Base-by-base conservation (phyloP, 2,888 invertebrate species). In the Leptarthrus brevirostris region DNA sequence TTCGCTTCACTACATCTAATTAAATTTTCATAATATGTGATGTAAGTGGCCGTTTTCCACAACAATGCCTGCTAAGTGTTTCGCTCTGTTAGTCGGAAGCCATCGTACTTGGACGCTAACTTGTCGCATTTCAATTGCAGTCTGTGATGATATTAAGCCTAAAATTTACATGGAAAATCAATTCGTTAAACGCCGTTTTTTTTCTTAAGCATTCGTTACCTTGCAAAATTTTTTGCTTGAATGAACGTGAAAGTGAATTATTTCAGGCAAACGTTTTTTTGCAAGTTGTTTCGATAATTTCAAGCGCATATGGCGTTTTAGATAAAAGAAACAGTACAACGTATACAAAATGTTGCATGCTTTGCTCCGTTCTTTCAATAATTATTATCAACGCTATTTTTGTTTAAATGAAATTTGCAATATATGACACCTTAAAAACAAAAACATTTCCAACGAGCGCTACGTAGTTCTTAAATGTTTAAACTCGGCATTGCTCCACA, bases 211-310 rank as follows among this genome's bases (percentile, higher is more conserved):
- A 6, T 5, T 53, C 10, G 1, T 53, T 16, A 47, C 2, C 47
- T 53, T 53, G 53, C 53, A 53, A 44, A 18, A 10, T 53, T 53
- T 18, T n/a, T 5, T 53, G 53, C 20, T 53, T 53, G 12, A 53
- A 5, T 53, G 53, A 18, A 20, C 20, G 53, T 22, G 53, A 53
- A 53, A 53, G 53, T 53, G 53, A 22, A 22, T 12, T 53, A 30
- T 30, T 30, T 30, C 30, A 30, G 30, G 30, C 30, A n/a, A 47
- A 47, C n/a, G 8, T 47, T 12, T 47, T 47, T n/a, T n/a, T n/a
- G n/a, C n/a, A n/a, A n/a, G n/a, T n/a, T 47, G n/a, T 47, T 30
- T 30, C 8, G 30, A 30, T 30, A 8, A 30, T 30, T 30, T 30
- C 30, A 30, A 8, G 30, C 30, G 30, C n/a, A n/a, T n/a, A n/a